Base-by-base conservation (phyloP, 2,888 invertebrate species). In the Amblyjoppa proteus region DNA sequence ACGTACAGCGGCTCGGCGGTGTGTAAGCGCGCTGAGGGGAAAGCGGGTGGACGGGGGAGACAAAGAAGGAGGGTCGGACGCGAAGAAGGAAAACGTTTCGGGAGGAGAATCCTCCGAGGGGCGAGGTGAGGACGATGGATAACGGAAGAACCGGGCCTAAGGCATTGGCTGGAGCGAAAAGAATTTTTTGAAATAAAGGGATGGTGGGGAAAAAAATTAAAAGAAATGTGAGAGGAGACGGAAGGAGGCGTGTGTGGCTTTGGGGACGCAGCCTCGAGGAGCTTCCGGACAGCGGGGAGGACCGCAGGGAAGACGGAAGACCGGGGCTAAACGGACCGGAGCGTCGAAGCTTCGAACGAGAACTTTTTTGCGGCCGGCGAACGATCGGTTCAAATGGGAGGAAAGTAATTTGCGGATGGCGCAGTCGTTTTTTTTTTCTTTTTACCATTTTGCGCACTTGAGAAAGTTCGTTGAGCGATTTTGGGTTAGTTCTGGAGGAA, bases 1-100 rank as follows among this genome's bases (percentile, higher is more conserved):
- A 74, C 16, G 28, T 74, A 45, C 68, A 25, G 0, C 3, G 28
- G 9, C 11, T 13, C 16, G 25, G 28, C 16, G 5, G 20, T 64
- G 34, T 53, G 66, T 66, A 70, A 16, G 45, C 16, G 41, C n/a
- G 31, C 25, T 3, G 11, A 56, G 31, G 38, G 20, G 70, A 68
- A 73, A 85, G 71, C 64, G 81, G 11, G 38, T 25, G 71, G 31
- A 9, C n/a, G 49, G 66, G 6, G 34, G 16, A 13, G 45, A 49
- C 45, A 49, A 49, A 16, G n/a, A 61, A 28, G 13, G 16, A n/a
- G 64, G 25, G 13, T 11, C 6, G 25, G 1, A 13, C 6, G 34
- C n/a, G 64, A 34, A 31, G 13, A 34, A 34, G 34, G 34, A 64
- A 64, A 64, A 64, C 64, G 64, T 34, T 64, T 64, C 64, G 34